Conservation (phyloP, 2,888 invertebrate species). For the Caradrina clavipalpis region DNA sequence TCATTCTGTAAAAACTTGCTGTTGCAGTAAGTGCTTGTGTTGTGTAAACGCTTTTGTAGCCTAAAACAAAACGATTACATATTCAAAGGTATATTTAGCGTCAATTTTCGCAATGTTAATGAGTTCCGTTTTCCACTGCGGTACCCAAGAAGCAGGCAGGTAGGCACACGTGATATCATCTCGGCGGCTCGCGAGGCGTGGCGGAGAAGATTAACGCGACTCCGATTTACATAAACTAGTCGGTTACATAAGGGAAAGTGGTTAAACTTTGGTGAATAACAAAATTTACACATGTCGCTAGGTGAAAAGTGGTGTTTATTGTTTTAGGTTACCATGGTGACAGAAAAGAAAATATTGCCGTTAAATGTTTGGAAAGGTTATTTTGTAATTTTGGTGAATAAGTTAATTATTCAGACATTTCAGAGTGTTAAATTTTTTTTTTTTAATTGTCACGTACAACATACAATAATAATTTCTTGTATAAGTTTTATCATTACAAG, state of each 20-base stretch:
- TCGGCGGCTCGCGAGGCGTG: constrained; percentile 51
- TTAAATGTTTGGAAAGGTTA: background rate
- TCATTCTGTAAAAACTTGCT: background rate
- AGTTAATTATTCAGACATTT: background rate
- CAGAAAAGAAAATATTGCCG: constrained; percentile 11
- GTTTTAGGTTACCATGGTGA: constrained; percentile 22
- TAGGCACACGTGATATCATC: constrained; percentile 54
- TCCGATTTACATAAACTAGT: constrained; percentile 70
- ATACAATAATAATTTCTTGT: too few relatives aligned
- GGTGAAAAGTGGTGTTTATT: constrained; percentile 35
- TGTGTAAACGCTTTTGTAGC: background rate
- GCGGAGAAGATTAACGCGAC: constrained; percentile 61
- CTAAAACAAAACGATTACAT: background rate
- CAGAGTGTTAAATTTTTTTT: background rate
- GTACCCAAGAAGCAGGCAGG: constrained; percentile 42
- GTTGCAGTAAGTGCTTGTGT: background rate
- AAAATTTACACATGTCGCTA: constrained; percentile 60
- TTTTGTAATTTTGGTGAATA: background rate
- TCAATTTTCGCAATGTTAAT: constrained; percentile 32
- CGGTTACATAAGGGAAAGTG: constrained; percentile 75
- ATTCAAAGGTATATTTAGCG: constrained; percentile 5
- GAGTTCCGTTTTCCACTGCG: constrained; percentile 37
- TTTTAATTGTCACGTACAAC: too few relatives aligned
- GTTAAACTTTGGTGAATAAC: constrained; percentile 62
- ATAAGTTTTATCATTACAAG: too few relatives aligned